Evolutionary conservation across 2,113 vertebrate genomes (phyloP).

Genomic region (Thamnaconus septentrionalis): DNA sequence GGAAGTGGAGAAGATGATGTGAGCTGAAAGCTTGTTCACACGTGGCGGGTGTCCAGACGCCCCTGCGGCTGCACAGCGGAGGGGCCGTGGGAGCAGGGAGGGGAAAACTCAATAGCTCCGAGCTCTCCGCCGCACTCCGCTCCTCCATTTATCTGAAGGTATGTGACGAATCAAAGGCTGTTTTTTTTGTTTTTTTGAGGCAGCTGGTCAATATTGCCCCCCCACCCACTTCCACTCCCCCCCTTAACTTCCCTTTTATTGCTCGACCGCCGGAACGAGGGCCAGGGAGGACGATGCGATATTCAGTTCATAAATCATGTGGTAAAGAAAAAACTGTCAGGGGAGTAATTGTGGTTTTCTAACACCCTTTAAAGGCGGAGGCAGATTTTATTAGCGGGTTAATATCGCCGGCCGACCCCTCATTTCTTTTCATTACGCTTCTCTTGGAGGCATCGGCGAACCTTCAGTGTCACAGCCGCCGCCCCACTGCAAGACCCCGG

Average conservation of each 20-base stretch:
- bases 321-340: slow-evolving; percentile 75
- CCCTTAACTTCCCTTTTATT: slow-evolving; percentile 57
- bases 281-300: slow-evolving; percentile 67
- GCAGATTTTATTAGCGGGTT: slow-evolving; percentile 77
- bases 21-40: slow-evolving; percentile 78
- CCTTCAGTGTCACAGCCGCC: slow-evolving; percentile 45
- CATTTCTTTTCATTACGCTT: slow-evolving; percentile 68
- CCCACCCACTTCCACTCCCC: slow-evolving; percentile 31
- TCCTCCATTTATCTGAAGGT: slow-evolving; percentile 28
- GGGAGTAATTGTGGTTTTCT: slow-evolving; percentile 79
- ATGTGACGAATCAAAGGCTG: slow-evolving; percentile 52
- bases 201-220: slow-evolving; percentile 58
- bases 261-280: slow-evolving; percentile 43
- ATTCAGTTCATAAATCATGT: slow-evolving; percentile 83
- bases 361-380: slow-evolving; percentile 73
- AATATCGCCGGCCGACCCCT: slow-evolving; percentile 59
- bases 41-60: slow-evolving; percentile 71
- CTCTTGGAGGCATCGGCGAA: slow-evolving; percentile 69
- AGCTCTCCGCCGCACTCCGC: slow-evolving; percentile 20
- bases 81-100: slow-evolving; percentile 21
- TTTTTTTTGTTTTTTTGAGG: slow-evolving; percentile 34
- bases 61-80: slow-evolving; percentile 39
- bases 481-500: slow-evolving; percentile 31
- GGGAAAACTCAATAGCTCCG: slow-evolving; percentile 48
- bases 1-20: slow-evolving; percentile 74